These are phyloP conservation scores for Dendrophyllia cribrosa DNA, from an alignment of 64 coral and sea anemone species.

Conservation along the genomic window DNA sequence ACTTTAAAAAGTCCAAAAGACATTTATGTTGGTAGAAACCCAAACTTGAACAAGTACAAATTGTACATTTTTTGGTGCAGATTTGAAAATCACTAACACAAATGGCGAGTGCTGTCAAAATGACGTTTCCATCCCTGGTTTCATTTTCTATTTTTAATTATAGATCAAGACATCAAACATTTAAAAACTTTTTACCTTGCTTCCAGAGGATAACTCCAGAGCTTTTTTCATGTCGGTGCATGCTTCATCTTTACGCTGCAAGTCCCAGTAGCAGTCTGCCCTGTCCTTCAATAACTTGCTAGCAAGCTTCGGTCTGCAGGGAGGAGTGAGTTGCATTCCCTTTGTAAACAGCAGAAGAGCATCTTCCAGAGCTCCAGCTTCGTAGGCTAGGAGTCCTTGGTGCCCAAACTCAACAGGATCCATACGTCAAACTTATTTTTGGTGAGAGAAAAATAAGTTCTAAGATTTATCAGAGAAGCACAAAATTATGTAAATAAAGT, in stretches of 20 bases:
- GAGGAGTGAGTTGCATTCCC: constrained; percentile 9
- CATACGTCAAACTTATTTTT: not conserved
- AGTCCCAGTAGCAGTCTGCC: constrained; percentile 25
- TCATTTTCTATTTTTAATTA: too few species aligned
- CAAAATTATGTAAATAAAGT: too few species aligned
- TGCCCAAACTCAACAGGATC: constrained; percentile 6
- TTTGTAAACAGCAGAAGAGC: not conserved
- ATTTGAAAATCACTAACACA: too few species aligned
- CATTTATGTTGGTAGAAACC: too few species aligned
- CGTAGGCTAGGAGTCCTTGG: not conserved
- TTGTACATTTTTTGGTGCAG: too few species aligned
- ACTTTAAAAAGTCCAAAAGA: too few species aligned
- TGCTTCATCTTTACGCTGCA: constrained; percentile 11
- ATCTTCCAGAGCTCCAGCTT: constrained; percentile 9
- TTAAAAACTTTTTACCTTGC: not conserved
- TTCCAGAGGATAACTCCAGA: constrained; percentile 11
- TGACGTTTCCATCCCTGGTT: too few species aligned
- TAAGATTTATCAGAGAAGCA: too few species aligned
- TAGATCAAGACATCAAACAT: too few species aligned
- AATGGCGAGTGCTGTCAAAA: too few species aligned
- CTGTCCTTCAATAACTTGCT: constrained; percentile 22
- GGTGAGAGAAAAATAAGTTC: not conserved
- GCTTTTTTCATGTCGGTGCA: constrained; percentile 37
- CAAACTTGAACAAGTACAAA: too few species aligned
- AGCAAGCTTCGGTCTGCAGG: constrained; percentile 1